Evolutionary conservation across 2,113 vertebrate species (phyloP).

Genomic region (Dinomys branickii): DNA sequence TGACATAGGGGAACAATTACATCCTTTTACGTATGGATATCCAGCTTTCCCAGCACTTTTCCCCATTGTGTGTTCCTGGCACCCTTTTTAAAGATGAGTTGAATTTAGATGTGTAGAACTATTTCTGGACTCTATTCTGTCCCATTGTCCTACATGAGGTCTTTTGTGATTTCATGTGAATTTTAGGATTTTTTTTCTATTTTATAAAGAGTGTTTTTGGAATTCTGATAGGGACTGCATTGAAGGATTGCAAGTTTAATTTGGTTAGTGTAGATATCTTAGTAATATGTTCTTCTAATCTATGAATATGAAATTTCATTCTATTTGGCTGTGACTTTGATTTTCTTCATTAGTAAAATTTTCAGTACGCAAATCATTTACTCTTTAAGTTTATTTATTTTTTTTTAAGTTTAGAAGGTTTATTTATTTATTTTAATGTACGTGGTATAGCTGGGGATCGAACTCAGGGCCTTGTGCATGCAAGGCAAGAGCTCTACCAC

Average conservation of each 20-base stretch:
- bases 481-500: too few relatives aligned
- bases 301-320: neutral
- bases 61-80: neutral
- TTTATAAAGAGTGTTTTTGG: neutral
- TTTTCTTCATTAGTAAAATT: neutral
- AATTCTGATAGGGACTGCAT: too few relatives aligned
- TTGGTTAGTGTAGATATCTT: neutral
- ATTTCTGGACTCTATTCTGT: neutral
- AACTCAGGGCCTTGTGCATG: too few relatives aligned
- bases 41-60: neutral
- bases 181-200: neutral
- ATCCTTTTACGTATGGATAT: neutral
- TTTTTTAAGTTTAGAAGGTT: too few relatives aligned
- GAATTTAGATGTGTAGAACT: neutral
- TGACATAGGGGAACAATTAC: neutral
- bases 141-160: neutral
- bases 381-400: neutral
- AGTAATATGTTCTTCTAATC: neutral
- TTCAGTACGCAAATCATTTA: neutral
- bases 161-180: neutral
- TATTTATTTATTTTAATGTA: too few relatives aligned
- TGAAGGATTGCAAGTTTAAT: neutral
- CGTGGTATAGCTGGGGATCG: too few relatives aligned
- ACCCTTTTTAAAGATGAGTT: neutral
- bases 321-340: neutral